These are phyloP conservation scores for Erpornis zantholeuca DNA, from an alignment of 2,113 vertebrate genomes.

Conservation along the genomic window DNA sequence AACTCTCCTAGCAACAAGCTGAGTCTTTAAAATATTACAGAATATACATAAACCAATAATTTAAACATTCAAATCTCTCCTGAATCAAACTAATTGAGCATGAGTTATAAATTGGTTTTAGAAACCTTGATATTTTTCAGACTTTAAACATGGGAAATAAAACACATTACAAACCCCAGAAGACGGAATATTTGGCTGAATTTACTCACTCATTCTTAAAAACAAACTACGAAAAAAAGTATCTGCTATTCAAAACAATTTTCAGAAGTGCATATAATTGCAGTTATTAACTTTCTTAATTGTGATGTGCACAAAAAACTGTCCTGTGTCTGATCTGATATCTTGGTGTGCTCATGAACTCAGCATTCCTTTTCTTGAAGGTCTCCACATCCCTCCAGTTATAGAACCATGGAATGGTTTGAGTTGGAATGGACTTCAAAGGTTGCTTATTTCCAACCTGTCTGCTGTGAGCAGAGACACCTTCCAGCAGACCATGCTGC, in stretches of 20 bases:
- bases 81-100: background rate
- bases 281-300: background rate
- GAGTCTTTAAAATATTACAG: background rate
- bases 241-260: background rate
- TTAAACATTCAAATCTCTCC: background rate
- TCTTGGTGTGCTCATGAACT: rapidly evolving
- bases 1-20: background rate
- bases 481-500: background rate
- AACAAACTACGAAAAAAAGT: background rate
- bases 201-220: background rate
- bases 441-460: background rate
- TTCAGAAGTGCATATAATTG: background rate
- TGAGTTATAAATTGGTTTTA: background rate
- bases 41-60: background rate
- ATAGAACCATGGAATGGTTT: background rate
- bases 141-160: background rate
- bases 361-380: background rate
- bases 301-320: background rate
- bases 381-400: background rate
- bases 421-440: background rate
- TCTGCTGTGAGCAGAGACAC: background rate
- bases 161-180: background rate
- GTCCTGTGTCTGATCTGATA: background rate
- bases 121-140: background rate
- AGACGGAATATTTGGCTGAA: background rate